Base-by-base conservation (phyloP, 2,888 invertebrate species). In the Agelastica alni region DNA sequence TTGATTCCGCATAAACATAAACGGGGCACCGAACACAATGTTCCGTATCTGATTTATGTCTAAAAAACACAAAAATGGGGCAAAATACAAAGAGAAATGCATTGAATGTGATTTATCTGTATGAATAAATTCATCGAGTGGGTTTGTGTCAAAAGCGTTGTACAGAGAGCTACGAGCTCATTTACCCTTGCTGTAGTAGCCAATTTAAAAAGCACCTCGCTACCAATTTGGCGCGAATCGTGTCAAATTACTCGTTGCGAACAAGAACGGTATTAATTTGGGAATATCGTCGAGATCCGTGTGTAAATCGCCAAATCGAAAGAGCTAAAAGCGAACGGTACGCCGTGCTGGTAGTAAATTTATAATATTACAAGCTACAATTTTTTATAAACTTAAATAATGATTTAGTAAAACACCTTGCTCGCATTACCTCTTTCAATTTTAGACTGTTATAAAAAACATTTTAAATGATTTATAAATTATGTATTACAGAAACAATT, bases 171-270 rank as follows among this genome's bases (percentile, higher is more conserved):
- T 20, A 18, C 41, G 41, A 32, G 52, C 53, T 57, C 59, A 57
- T 58, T 58, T 60, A 61, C 60, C 57, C 60, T 47, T 56, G 58
- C 54, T 44, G 31, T 43, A 58, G 43, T 46, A 44, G 53, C 58
- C 61, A 62, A 62, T 62, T 63, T 60, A 63, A 65, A 62, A 60
- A 64, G 58, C 62, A 62, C 65, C 68, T 65, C 65, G 59, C 62
- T 61, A 58, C 60, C 67, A 69, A 70, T 70, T 70, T 65, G 66
- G 66, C 64, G 63, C 62, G 62, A 64, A 70, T 70, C 67, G 64
- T 64, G 69, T 69, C 66, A 66, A 69, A 70, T 69, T 67, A 69
- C 65, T 67, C 69, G 63, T 66, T 58, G 61, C 59, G 59, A 63
- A 55, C 63, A 48, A 30, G 48, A 48, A 31, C 48, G 17, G 48